Evolutionary conservation across 2,888 invertebrate genomes (phyloP), one percentile per base, ranked within the genome.

Genomic region (Drosophila lacicola): DNA sequence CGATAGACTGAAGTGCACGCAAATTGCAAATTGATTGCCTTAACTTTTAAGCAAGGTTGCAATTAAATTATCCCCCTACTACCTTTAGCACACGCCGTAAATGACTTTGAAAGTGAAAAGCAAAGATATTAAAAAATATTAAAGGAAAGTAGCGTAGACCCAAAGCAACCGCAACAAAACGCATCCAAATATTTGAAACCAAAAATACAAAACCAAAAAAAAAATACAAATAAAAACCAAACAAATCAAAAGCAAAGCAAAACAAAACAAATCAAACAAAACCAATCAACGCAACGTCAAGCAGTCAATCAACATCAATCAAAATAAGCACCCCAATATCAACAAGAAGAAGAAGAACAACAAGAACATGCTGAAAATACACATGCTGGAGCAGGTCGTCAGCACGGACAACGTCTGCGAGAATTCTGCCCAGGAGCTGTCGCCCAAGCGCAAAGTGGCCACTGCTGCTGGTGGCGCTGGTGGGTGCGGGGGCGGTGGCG

Each of bases 301-400:
- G 9, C 72, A 75, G 53, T 60, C 75, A 68, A 58, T 51, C 56
- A 47, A 39, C 39, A 49, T 49, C 67, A 51, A 70, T 42, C 39
- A 47, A 54, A 19, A 13, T 3, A 25, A 46, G 3, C 25, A 9
- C 3, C 9, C 46, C 14, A 36, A 25, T 21, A 36, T 21, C 45
- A 56, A 42, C 47, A 36, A 45, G 14, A 42, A 25, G 3, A 25
- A 10, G 4, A 17, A 13, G 17, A 19, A 54, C 5, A 17, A 39
- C 33, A 70, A 58, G 62, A 62, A 41, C 47, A 95, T 95, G 95
- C 93, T 95, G 93, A 95, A 95, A 93, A 95, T 95, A 93, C 95
- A 95, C 92, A 95, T 95, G 95, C 93, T 95, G 93, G 95, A 95
- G 90, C 95, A 95, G 89, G 94, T 95, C 90, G 95, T 95, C 92